Evolutionary conservation across 1,140 invertebrate species (phyloP).

Genomic region (Phymastichus coffea): DNA sequence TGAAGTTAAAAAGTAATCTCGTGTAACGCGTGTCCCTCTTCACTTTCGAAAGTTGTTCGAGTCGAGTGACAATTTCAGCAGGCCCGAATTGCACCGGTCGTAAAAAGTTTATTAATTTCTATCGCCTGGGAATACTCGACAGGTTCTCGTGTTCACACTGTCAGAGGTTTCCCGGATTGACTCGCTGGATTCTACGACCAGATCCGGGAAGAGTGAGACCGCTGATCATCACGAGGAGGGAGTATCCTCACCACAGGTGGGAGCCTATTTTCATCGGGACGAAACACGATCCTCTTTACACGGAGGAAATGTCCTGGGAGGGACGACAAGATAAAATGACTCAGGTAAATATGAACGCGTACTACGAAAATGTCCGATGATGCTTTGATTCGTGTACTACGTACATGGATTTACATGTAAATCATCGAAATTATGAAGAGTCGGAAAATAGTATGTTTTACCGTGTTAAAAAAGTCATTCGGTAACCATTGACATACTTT

Average conservation of each 20-base stretch:
- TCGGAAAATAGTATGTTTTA: no score
- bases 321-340: constrained; percentile 84
- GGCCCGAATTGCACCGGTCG: no score
- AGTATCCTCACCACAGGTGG: constrained; percentile 76
- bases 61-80: no score
- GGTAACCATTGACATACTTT: no score
- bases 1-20: no score
- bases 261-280: constrained; percentile 83
- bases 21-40: no score
- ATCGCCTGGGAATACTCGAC: no score
- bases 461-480: no score
- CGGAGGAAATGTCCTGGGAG: constrained; percentile 79
- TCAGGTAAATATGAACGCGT: constrained; percentile 63
- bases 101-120: no score
- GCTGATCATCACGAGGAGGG: constrained; percentile 66
- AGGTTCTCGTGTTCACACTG: constrained; percentile 70
- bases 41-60: no score
- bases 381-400: background rate
- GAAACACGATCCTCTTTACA: constrained; percentile 76
- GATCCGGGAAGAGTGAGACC: constrained; percentile 59
- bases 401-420: background rate
- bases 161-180: constrained; percentile 74
- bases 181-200: constrained; percentile 64
- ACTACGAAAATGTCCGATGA: background rate
- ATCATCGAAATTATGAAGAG: background rate